These are phyloP conservation scores for Quadriops clusia DNA, from an alignment of 2,888 invertebrate genomes.

Conservation along the genomic window DNA sequence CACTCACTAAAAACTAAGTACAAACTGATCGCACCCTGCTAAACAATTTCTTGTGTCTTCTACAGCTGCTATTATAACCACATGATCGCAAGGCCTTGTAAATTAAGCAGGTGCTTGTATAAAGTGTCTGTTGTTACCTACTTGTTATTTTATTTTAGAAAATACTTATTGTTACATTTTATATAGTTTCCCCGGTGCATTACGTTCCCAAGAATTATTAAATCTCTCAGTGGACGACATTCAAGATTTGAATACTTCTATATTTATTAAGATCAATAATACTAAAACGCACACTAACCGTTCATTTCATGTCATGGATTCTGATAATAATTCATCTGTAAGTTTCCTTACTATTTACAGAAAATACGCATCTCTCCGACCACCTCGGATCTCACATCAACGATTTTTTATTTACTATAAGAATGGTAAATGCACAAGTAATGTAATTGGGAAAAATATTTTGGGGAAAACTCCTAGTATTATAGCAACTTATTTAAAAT, in stretches of 20 bases:
- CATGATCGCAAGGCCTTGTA: too few species aligned
- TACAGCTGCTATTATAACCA: too few species aligned
- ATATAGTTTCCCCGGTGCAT: slow-evolving; percentile 4
- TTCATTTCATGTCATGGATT: background rate
- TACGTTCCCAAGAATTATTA: slow-evolving; percentile 1
- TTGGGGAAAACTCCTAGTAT: slow-evolving; percentile 4
- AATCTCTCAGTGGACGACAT: slow-evolving; percentile 1
- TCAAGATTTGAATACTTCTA: background rate
- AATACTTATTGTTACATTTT: background rate
- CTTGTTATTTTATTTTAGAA: too few species aligned
- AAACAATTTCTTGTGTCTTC: too few species aligned
- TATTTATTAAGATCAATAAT: slow-evolving; percentile 3
- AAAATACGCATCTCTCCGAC: slow-evolving; percentile 3
- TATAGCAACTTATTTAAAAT: slow-evolving; percentile 7
- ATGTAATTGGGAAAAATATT: slow-evolving; percentile 4
- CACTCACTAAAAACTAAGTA: too few species aligned
- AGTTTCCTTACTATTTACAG: background rate
- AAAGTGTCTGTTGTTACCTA: too few species aligned
- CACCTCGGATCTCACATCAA: background rate
- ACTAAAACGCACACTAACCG: slow-evolving; percentile 3
- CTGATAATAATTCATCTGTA: background rate
- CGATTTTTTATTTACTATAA: slow-evolving; percentile 6
- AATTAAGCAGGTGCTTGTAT: too few species aligned
- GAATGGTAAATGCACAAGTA: slow-evolving; percentile 4
- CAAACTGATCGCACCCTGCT: too few species aligned